Base-by-base conservation (phyloP, 1,140 invertebrate species). In the Drosophila sturtevanti region DNA sequence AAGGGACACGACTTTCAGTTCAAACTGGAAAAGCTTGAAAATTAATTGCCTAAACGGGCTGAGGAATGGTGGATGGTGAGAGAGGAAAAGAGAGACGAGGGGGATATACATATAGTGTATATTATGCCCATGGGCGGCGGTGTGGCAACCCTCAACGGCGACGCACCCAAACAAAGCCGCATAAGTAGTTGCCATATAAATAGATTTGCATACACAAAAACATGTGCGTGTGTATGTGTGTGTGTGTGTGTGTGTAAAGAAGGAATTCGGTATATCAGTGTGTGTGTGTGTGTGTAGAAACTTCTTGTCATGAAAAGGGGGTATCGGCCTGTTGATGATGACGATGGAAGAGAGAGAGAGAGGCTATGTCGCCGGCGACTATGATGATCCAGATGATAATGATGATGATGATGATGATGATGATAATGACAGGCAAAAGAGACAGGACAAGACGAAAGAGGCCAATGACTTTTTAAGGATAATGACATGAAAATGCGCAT, bases 401-500 rank as follows among this genome's bases (percentile, higher is more conserved):
- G n/a, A 16, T 4, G 22, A 16, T 14, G 38, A 41, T 41, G 59
- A 44, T 48, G 59, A 62, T 12, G 64, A 44, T 48, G 52, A 58
- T 72, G 54, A 61, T 61, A 68, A 76, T 77, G 63, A 59, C 21
- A 63, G 44, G 16, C 34, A 48, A 48, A 48, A 31, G 27, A 48
- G 41, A 21, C 41, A 18, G 41, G 41, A 16, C 18, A 48, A 58
- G 18, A 16, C 34, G 48, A 51, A 59, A 72, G 41, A 48, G 78
- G 77, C 67, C 78, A 81, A 81, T 80, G 78, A 81, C 78, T 81
- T 80, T 80, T 21, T 58, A 68, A 80, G 78, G 72, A 81, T 81
- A 81, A 81, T 81, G 77, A 81, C 78, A 80, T 81, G 72, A 81
- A 80, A 81, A 81, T 81, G 78, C 78, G 78, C 78, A 81, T 81